These are phyloP conservation scores for Eutrigla gurnardus DNA, from an alignment of 2,797 vertebrate species.

Conservation along the genomic window DNA sequence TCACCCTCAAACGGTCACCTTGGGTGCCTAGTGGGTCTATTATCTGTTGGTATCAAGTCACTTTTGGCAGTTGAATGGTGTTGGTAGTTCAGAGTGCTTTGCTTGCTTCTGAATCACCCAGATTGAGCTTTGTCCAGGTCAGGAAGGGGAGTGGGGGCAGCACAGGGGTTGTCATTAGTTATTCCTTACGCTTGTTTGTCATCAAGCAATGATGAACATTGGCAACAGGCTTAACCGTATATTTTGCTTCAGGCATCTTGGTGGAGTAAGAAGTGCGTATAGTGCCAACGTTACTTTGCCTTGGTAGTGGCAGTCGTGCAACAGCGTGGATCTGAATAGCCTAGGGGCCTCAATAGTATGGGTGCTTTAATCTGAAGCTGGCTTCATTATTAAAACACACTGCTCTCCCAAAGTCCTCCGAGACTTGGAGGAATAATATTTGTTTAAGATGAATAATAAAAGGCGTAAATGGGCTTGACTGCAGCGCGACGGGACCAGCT, in stretches of 20 bases:
- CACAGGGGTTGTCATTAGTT: neutral
- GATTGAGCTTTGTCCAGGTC: slow-evolving; percentile 28
- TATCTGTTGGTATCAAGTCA: slow-evolving; percentile 34
- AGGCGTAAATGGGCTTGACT: slow-evolving; percentile 73
- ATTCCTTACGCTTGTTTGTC: slow-evolving; percentile 24
- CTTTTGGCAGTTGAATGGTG: slow-evolving; percentile 16
- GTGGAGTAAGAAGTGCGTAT: slow-evolving; percentile 27
- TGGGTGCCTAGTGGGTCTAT: neutral
- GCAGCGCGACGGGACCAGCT: slow-evolving; percentile 57
- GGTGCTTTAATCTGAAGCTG: slow-evolving; percentile 74
- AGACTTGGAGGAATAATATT: slow-evolving; percentile 82
- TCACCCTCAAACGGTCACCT: slow-evolving; percentile 24
- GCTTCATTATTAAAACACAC: slow-evolving; percentile 80
- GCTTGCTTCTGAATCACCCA: slow-evolving; percentile 22
- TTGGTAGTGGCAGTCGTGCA: slow-evolving; percentile 62
- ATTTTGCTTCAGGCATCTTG: slow-evolving; percentile 38
- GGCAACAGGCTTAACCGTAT: slow-evolving; percentile 47
- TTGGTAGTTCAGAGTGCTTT: slow-evolving; percentile 7
- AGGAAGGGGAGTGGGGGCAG: neutral
- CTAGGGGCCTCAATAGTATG: slow-evolving; percentile 61
- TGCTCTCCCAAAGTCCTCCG: slow-evolving; percentile 68
- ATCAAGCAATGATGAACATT: slow-evolving; percentile 26
- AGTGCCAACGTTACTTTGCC: slow-evolving; percentile 39
- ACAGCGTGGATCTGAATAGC: slow-evolving; percentile 60
- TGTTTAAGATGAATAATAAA: slow-evolving; percentile 82